Evolutionary conservation across 2,797 vertebrate species (phyloP), one percentile per base, ranked within the genome.

Genomic region (Dicrostonyx torquatus): DNA sequence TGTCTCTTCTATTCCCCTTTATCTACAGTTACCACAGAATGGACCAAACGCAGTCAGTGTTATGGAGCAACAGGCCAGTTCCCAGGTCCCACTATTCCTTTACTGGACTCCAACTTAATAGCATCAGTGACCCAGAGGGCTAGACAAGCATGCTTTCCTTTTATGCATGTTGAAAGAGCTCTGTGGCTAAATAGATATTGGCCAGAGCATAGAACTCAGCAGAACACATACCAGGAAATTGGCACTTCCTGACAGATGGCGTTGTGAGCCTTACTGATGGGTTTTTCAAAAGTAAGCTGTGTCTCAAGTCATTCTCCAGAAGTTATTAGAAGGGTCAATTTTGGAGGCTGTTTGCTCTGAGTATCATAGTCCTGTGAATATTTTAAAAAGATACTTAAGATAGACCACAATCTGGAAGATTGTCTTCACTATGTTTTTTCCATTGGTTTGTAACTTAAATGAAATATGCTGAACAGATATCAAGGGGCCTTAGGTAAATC

Each of bases 351-450:
- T 40, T 78, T 90, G 18, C 43, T 8, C 34, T 79, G 26, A 1
- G n/a, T 80, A 93, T 92, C 53, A 89, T 55, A 26, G 60, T 66
- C 75, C 68, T 89, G 68, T 94, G 58, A 89, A 84, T 6, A 77
- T 83, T 80, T 90, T 48, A 29, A 85, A 58, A 55, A 82, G 20
- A 73, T 1, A 43, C 70, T 93, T 77, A 86, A 91, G 89, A 80
- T 37, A 72, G 10, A 76, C 53, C 48, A 89, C 20, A 89, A 64
- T 37, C 45, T 85, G 55, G 34, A 17, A 22, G 40, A 37, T 11
- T 60, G 20, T 83, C 17, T 90, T 72, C 22, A 66, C 13, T 90
- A 26, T 40, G 73, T 72, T 26, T 90, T 43, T 94, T 31, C 83
- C 9, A 76, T 8, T 91, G 22, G 93, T 91, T 55, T 10, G 62